Conservation (phyloP, 2,113 vertebrate genomes). For the Callorhinus ursinus region DNA sequence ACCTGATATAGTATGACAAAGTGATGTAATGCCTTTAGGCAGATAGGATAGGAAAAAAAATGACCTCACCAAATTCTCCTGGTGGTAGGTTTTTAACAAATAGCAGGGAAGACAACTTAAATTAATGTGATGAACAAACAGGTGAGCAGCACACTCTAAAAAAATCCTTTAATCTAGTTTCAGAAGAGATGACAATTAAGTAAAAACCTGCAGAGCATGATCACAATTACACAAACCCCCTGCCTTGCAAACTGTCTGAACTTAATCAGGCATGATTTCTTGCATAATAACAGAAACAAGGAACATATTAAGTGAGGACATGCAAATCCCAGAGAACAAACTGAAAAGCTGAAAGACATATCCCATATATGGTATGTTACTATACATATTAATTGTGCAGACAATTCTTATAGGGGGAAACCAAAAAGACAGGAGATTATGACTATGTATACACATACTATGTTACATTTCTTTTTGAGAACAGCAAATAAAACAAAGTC, state of each 20-base stretch:
- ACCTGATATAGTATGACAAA: neutral
- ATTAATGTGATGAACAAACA: conserved; percentile 79
- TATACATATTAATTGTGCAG: neutral
- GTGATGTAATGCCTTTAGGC: neutral
- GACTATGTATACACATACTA: neutral
- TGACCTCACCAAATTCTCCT: conserved; percentile 13
- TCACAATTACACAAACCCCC: conserved; percentile 58
- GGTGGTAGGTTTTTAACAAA: conserved; percentile 65
- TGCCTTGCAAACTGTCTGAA: conserved; percentile 60
- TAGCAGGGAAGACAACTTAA: conserved; percentile 55
- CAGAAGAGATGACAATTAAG: conserved; percentile 72
- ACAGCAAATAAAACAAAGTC: neutral
- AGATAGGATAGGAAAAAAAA: neutral
- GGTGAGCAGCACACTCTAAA: neutral
- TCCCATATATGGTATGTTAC: neutral
- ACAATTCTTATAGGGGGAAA: neutral
- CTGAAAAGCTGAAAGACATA: neutral
- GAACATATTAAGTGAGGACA: conserved; percentile 48
- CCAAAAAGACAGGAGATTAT: neutral
- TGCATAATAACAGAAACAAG: conserved; percentile 68
- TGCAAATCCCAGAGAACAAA: conserved; percentile 37
- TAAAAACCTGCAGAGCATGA: conserved; percentile 57
- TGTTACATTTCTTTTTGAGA: neutral
- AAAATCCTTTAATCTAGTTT: conserved; percentile 67
- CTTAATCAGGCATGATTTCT: conserved; percentile 76